Conservation (phyloP, 2,888 invertebrate genomes). For the Urechis unicinctus region DNA sequence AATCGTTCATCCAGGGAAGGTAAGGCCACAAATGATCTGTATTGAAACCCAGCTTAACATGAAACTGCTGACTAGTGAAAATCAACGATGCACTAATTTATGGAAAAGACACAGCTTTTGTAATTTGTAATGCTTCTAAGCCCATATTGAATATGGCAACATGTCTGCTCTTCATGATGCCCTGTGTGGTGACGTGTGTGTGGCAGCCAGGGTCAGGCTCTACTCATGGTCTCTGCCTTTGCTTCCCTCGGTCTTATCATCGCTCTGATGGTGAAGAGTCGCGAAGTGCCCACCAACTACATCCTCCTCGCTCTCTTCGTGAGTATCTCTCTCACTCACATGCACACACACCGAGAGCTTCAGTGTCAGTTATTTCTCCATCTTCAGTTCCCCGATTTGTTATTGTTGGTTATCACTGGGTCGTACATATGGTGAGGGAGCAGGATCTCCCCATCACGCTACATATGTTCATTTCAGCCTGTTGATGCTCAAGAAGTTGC, state of each 20-base stretch:
- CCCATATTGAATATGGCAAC: neutral
- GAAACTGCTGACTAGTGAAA: too few species aligned
- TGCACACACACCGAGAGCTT: too few species aligned
- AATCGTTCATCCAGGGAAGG: constrained; percentile 47
- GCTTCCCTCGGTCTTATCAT: constrained; percentile 40
- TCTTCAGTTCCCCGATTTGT: too few species aligned
- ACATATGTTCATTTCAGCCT: too few species aligned
- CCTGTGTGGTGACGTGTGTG: neutral
- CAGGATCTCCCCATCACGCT: too few species aligned
- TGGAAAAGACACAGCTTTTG: neutral
- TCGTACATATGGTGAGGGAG: too few species aligned
- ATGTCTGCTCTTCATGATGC: neutral
- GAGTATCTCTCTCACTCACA: constrained; percentile 53
- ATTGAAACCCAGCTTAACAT: too few species aligned
- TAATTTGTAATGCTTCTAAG: neutral
- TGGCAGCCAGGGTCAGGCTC: constrained; percentile 44
- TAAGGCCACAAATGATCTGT: too few species aligned
- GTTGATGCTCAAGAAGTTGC: too few species aligned
- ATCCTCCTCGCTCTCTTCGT: constrained; percentile 70
- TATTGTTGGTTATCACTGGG: too few species aligned
- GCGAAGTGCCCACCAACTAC: constrained; percentile 73
- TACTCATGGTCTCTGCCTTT: constrained; percentile 48
- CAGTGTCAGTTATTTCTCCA: too few species aligned
- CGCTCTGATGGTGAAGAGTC: constrained; percentile 62
- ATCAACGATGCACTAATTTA: too few species aligned